A percentile compares a stretch with the other conserved stretches of the same genome.
phyloP scores from a whole-genome alignment of 2,113 vertebrate genomes.

The Monopterus albus region DNA sequence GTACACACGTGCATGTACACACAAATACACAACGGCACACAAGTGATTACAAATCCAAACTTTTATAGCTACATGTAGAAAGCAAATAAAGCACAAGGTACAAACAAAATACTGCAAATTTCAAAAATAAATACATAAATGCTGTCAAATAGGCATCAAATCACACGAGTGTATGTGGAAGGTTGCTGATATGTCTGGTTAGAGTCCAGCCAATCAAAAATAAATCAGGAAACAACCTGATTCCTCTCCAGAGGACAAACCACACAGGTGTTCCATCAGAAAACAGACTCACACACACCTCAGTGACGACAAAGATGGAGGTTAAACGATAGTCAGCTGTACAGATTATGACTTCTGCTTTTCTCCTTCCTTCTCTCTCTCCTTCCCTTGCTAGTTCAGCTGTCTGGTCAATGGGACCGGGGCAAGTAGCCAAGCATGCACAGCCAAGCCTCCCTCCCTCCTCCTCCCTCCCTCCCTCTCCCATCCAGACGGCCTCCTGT shows the following conservation, averaged over 20 bases:
- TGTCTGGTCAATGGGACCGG: constrained; percentile 93
- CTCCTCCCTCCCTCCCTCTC: constrained; percentile 21
- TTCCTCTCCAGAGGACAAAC: too few species aligned
- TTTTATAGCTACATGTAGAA: neutral
- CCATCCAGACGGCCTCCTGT: constrained; percentile 76
- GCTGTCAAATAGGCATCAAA: too few species aligned
- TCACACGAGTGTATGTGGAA: too few species aligned
- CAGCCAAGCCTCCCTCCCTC: constrained; percentile 73
- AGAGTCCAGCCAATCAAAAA: too few species aligned
- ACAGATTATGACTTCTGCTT: too few species aligned
- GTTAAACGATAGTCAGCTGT: constrained; percentile 1
- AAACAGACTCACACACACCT: neutral
- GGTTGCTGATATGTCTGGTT: too few species aligned
- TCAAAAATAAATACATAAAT: too few species aligned
- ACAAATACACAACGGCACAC: neutral
- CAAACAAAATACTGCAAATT: neutral
- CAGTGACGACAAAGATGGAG: neutral
- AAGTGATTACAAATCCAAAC: too few species aligned
- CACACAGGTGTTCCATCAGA: too few species aligned
- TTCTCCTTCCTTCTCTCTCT: constrained; percentile 37
- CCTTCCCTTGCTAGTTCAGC: constrained; percentile 88
- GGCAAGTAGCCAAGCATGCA: constrained; percentile 91
- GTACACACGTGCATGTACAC: neutral
- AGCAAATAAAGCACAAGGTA: neutral
- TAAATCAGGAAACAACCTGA: too few species aligned